These are phyloP conservation scores for Eulithis prunata DNA, from an alignment of 2,888 invertebrate genomes.

Conservation along the genomic window DNA sequence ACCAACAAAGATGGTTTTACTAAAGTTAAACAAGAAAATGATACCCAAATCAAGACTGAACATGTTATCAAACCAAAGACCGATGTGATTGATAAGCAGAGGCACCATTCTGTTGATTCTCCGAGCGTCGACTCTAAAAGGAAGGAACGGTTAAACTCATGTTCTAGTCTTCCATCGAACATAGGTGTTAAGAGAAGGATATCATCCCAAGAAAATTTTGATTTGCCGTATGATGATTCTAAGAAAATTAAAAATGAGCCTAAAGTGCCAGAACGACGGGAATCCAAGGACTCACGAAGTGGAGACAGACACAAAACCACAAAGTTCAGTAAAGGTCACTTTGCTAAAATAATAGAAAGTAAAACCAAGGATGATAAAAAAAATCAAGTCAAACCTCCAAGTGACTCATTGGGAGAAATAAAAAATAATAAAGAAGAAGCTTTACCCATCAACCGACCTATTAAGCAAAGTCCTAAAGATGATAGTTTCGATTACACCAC, in stretches of 20 bases:
- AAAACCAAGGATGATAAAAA: conserved; percentile 86
- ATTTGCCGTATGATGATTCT: conserved; percentile 83
- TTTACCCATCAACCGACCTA: conserved; percentile 12
- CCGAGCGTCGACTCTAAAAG: conserved; percentile 77
- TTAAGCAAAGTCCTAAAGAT: conserved; percentile 57
- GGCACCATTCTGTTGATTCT: conserved; percentile 80
- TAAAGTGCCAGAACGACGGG: conserved; percentile 85
- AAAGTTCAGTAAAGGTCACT: conserved; percentile 85
- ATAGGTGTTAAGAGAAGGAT: conserved; percentile 89
- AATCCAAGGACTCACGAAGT: conserved; percentile 87
- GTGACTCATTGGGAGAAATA: conserved; percentile 70
- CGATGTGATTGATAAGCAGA: conserved; percentile 72
- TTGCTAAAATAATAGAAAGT: conserved; percentile 84
- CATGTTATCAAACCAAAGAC: conserved; percentile 58
- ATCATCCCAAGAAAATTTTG: conserved; percentile 89
- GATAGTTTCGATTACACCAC: conserved; percentile 58
- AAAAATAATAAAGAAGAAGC: conserved; percentile 52
- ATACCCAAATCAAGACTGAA: conserved; percentile 35
- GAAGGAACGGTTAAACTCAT: conserved; percentile 85
- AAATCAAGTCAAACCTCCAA: conserved; percentile 78
- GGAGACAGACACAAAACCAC: conserved; percentile 75
- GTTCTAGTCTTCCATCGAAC: conserved; percentile 85
- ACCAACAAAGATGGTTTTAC: conserved; percentile 43
- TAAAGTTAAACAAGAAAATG: conserved; percentile 67
- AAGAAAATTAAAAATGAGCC: conserved; percentile 86